Evolutionary conservation across 2,797 vertebrate species (phyloP), one percentile per base, ranked within the genome.

Genomic region (Clarias platycephalus): DNA sequence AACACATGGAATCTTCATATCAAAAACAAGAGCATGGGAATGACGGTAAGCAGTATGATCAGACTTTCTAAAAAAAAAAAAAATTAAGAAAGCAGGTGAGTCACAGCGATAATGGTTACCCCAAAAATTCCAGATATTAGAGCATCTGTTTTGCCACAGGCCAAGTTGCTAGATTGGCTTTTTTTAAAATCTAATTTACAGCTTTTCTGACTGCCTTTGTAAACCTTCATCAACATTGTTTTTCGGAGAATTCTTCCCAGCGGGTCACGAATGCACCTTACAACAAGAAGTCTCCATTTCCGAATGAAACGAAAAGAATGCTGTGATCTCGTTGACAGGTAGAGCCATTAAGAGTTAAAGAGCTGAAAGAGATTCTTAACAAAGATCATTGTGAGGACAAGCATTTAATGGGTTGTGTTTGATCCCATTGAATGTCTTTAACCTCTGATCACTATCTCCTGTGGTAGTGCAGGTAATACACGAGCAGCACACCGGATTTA

Each of bases 1-100:
- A 90, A 89, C 89, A 90, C 28, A 44, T 80, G 87, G 88, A 89
- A 87, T 84, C 44, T 26, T 57, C 79, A 83, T 81, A 85, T 89
- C 83, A 84, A 34, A 74, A 80, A 89, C 24, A 28, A 83, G 74
- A 86, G 71, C 66, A 63, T 34, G 64, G 70, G 82, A 81, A 62
- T 24, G 49, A 28, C 9, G 7, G 66, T 60, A 67, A 60, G 31
- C 53, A 40, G 53, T 58, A 20, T n/a, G 34, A 44, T 82, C 49
- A 60, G 16, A 72, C 55, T 26, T 82, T 72, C 55, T 13, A 3
- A 53, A 53, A 53, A 53, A 49, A 12, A 12, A 7, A 49, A 49
- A 53, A 53, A 53, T 53, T 53, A 53, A 53, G 2, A n/a, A 67
- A 22, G 18, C 22, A 53, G 44, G 16, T 31, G 18, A 79, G 15